A percentile compares a stretch with the other conserved stretches of the same genome.
phyloP scores from a whole-genome alignment of 2,888 invertebrate species.

The Ectemnius lituratus region DNA sequence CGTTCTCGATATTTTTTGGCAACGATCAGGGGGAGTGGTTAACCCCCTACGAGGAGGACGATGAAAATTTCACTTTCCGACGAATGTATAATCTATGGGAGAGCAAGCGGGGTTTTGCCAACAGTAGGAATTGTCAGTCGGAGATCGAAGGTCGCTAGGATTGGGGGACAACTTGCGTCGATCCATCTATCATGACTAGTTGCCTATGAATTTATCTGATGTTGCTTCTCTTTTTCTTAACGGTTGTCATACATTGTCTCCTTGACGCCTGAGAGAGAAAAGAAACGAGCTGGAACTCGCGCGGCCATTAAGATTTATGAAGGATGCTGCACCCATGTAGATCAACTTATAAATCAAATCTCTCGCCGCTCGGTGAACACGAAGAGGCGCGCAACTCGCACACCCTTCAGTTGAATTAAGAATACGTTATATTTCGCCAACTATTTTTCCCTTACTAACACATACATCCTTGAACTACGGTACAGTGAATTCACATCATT shows the following conservation, averaged over 20 bases:
- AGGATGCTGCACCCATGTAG: conserved; percentile 18
- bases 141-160: conserved; percentile 4
- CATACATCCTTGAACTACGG: no score
- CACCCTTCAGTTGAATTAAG: conserved; percentile 25
- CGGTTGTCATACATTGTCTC: background rate
- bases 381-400: conserved; percentile 22
- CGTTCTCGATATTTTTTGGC: conserved; percentile 11
- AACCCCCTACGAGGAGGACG: background rate
- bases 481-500: no score
- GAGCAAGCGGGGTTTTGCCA: background rate
- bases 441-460: no score
- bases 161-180: background rate
- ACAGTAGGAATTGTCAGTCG: conserved; percentile 6
- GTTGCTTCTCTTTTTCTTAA: conserved; percentile 19
- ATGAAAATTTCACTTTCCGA: conserved; percentile 35
- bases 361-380: conserved; percentile 14
- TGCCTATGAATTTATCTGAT: conserved; percentile 8
- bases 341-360: conserved; percentile 44
- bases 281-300: no score
- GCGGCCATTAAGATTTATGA: conserved; percentile 30
- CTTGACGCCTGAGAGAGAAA: no score
- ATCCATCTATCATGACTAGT: conserved; percentile 7
- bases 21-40: conserved; percentile 7
- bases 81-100: conserved; percentile 13
- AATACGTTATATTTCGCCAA: conserved; percentile 4